Evolutionary conservation across 2,113 vertebrate species (phyloP).

Genomic region (Channa maculata): DNA sequence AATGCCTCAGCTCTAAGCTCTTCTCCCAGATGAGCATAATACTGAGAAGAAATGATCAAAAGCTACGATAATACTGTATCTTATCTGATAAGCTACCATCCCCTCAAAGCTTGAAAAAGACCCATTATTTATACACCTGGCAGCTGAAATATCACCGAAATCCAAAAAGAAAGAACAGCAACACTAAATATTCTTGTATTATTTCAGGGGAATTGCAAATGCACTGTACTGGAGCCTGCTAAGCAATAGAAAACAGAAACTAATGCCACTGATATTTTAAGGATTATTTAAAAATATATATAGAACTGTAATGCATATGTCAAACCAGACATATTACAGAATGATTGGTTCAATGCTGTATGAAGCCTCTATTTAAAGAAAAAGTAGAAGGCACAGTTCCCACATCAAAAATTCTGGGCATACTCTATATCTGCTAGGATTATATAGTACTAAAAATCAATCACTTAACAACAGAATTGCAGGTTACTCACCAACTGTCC

Average conservation of each 20-base stretch:
- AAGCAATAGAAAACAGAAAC: constrained; percentile 12
- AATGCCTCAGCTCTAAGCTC: constrained; percentile 21
- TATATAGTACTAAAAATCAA: constrained; percentile 37
- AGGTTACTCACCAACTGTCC: constrained; percentile 28
- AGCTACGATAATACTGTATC: constrained; percentile 68
- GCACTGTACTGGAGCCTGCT: constrained; percentile 32
- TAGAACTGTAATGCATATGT: constrained; percentile 24
- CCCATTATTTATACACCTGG: constrained; percentile 27
- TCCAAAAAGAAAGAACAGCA: constrained; percentile 28
- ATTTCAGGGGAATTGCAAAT: constrained; percentile 12
- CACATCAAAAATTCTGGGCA: constrained; percentile 60
- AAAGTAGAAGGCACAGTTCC: constrained; percentile 81
- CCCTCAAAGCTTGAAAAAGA: constrained; percentile 58
- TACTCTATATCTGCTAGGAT: constrained; percentile 69
- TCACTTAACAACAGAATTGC: constrained; percentile 55
- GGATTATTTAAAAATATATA: constrained; percentile 17
- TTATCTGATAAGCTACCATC: constrained; percentile 68
- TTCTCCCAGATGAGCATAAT: constrained; percentile 56
- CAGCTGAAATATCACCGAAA: constrained; percentile 44
- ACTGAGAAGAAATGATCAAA: constrained; percentile 65
- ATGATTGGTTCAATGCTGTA: constrained; percentile 32
- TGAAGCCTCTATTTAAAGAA: constrained; percentile 23
- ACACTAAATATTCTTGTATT: constrained; percentile 16
- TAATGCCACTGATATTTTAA: constrained; percentile 7
- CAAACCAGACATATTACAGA: constrained; percentile 47